Base-by-base conservation (phyloP, 2,888 invertebrate genomes). In the Brenthis hecate region DNA sequence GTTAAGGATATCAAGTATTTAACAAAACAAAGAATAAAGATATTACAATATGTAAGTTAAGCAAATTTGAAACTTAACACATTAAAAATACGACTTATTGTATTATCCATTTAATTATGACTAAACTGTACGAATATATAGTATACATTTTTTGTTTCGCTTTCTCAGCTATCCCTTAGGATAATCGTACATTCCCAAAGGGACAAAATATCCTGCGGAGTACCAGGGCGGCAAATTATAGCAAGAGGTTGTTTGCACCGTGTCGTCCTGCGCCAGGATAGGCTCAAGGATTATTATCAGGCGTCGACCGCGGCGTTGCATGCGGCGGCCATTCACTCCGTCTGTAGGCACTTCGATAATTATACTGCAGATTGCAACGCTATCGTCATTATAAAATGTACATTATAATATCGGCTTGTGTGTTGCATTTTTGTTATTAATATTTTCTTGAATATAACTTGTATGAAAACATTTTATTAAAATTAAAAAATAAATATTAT, bases 171-270 rank as follows among this genome's bases (percentile, higher is more conserved):
- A 77, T 73, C 73, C 76, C 77, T 78, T 75, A 85, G 86, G 85
- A 86, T 82, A 68, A 54, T 76, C 73, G 76, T 81, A 78, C 83
- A 85, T 88, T 93, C 93, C 93, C 93, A 91, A 93, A 93, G 93
- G 93, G 93, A 93, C 92, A 84, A 93, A 93, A 91, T 93, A 93
- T 93, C 93, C 93, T 93, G 93, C 89, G 81, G 82, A 79, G 70
- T 89, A 93, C 92, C 83, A 93, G 88, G 92, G 83, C 77, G 78
- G 77, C 91, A 93, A 87, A 87, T 81, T 78, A 78, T 73, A 75
- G 77, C 71, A 81, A 82, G 87, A 87, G 85, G 81, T 83, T 72
- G 70, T 71, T 74, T 78, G 77, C 36, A 11, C 82, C 82, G 80
- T 79, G 80, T 86, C 81, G 91, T 89, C 91, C 91, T 91, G 87